Base-by-base conservation (phyloP, 2,797 vertebrate species). In the Bucorvus abyssinicus region DNA sequence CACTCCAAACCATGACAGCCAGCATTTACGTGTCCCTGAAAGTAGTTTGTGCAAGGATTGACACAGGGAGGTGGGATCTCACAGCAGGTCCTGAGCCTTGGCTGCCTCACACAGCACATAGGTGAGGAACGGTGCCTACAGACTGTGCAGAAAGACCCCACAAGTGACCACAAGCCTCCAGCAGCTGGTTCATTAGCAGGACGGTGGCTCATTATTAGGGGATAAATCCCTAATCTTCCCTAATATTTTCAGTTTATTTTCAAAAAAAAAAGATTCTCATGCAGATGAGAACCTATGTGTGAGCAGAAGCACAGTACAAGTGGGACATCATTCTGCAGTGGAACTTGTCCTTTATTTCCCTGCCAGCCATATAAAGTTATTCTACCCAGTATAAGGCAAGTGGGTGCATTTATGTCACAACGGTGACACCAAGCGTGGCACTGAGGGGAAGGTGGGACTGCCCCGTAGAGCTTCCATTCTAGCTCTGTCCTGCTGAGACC, bases 21-120 rank as follows among this genome's bases (percentile, higher is more conserved):
- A 49, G 34, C 16, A 18, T 30, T 26, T 24, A 26, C 8, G 30
- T 36, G 30, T 42, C 34, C 40, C 47, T 4, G 8, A 19, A 38
- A 34, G 29, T 45, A 9, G 30, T 36, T 52, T 47, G 45, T 30
- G 59, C n/a, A 10, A 16, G 50, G 44, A 16, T 9, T 4, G 1
- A 12, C 0, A 2, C 32, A 26, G 59, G 38, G 30, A 65, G 59
- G 17, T 16, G 24, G 55, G 52, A 34, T 65, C 57, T 45, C 36
- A 6, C 29, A 44, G 29, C 32, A 26, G n/a, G 38, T 53, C 65
- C 73, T 4, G 23, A 59, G 65, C 42, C 19, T 29, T 5, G 44
- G 5, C 50, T 57, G 36, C 50, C 21, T 23, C 64, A 49, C 0
- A 3, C 15, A 14, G 32, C 6, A 12, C 3, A 2, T 7, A 30